Conservation (phyloP, 2,113 vertebrate genomes). For the Lathamus discolor region DNA sequence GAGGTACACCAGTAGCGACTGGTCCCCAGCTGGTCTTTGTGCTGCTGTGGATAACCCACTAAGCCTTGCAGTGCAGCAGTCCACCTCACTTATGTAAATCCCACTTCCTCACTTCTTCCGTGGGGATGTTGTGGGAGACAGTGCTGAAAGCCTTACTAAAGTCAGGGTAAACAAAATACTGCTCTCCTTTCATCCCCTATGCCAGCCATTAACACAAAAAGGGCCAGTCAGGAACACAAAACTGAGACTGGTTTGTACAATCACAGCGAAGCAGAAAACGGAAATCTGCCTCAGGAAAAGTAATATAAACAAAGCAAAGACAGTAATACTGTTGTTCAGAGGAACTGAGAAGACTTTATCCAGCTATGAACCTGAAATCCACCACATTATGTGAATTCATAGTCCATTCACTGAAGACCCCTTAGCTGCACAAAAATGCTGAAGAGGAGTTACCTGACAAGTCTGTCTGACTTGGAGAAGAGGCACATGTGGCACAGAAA, state of each 20-base stretch:
- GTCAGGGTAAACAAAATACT: background rate
- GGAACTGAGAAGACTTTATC: background rate
- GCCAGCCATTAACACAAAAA: background rate
- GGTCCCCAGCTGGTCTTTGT: background rate
- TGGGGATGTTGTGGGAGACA: background rate
- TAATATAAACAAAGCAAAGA: background rate
- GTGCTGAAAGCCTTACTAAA: background rate
- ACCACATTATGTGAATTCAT: background rate
- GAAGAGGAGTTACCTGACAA: background rate
- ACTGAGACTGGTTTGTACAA: background rate
- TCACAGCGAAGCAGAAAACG: background rate
- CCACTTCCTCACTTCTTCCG: background rate
- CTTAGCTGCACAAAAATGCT: background rate
- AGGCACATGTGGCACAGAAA: background rate
- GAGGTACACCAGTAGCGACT: background rate
- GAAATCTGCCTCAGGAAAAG: background rate
- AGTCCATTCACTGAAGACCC: background rate
- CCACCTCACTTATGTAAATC: background rate
- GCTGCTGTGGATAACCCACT: background rate
- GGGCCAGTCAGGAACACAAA: background rate
- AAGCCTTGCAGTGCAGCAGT: background rate
- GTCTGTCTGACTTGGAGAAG: background rate
- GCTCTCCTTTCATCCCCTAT: background rate
- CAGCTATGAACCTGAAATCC: background rate
- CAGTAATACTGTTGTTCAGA: background rate